Conservation (phyloP, 30 jellyfish, hydroid and myxozoan species). For the Catostylus mosaicus region DNA sequence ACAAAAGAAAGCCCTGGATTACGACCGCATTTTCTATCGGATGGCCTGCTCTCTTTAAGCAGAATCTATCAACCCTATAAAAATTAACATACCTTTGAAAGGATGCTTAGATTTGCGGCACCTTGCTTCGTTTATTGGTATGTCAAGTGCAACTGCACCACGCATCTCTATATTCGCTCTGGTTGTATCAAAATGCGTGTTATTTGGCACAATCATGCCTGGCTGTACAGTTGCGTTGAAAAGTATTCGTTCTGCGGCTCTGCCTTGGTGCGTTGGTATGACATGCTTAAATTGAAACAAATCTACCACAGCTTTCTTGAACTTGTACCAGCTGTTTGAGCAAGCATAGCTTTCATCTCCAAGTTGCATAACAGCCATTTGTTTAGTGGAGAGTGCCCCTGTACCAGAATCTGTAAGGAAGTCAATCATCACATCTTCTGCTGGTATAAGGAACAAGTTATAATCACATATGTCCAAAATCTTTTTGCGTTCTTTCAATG, state of each 20-base stretch:
- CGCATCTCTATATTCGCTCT: constrained; percentile 67
- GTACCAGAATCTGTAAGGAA: constrained; percentile 82
- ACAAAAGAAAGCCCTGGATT: no score
- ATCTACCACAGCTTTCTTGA: constrained; percentile 59
- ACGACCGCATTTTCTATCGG: no score
- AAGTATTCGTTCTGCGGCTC: constrained; percentile 80
- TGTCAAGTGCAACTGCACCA: constrained; percentile 58
- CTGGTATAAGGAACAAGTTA: constrained; percentile 50
- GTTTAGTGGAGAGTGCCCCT: constrained; percentile 71
- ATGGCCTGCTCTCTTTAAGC: no score
- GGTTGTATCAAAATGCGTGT: constrained; percentile 76
- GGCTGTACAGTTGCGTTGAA: constrained; percentile 43
- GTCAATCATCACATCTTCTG: constrained; percentile 77
- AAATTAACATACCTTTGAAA: constrained; percentile 73
- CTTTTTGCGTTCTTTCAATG: constrained; percentile 36
- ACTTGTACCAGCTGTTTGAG: constrained; percentile 66
- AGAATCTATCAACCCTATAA: no score
- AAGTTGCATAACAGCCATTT: constrained; percentile 65
- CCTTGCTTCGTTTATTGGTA: constrained; percentile 54
- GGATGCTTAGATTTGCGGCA: constrained; percentile 43
- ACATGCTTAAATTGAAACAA: constrained; percentile 62
- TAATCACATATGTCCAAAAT: constrained; percentile 34
- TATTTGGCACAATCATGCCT: constrained; percentile 69
- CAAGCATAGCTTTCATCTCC: constrained; percentile 84
- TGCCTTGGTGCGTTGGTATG: constrained; percentile 77